Base-by-base conservation (phyloP, 1,140 invertebrate genomes). In the Drosophila arizonae region DNA sequence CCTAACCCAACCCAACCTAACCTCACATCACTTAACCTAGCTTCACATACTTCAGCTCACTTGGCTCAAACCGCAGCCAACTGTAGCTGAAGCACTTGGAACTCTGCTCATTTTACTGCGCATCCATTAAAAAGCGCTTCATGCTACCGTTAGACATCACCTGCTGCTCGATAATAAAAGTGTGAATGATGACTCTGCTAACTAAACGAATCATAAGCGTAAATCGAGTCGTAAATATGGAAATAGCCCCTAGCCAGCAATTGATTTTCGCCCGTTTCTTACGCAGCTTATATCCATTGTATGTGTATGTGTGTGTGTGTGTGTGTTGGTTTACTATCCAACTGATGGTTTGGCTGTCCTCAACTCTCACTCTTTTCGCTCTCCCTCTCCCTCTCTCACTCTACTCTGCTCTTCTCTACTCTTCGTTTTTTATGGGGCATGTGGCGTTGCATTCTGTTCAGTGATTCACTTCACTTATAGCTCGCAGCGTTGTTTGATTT, bases 401-500 rank as follows among this genome's bases (percentile, higher is more conserved):
- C 15, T 66, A 8, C 30, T 28, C 13, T 17, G n/a, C 28, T 63
- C 30, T 48, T 28, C n/a, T 17, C 10, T 28, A 45, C 8, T 33
- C 33, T 2, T 33, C 8, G 33, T 56, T 64, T 63, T 65, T 60
- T 52, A 33, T 64, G 48, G 65, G 66, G 60, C 65, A 70, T 74
- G 58, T 57, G 77, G 67, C 55, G 70, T 66, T 56, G 52, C 58
- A 75, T 84, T 68, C 60, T 61, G 77, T 67, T 74, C 77, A 70
- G 58, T 70, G 81, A 78, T 81, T 86, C 82, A 82, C 69, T 82
- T 82, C 70, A 57, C 70, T 82, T 82, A 77, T 81, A 88, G 79
- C 84, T 84, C 56, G 56, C 69, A 87, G 79, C 79, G 79, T 87
- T 87, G 84, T 87, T 87, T 87, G 84, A 87, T 84, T 87, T 88